A percentile compares a stretch with the other conserved stretches of the same genome.
phyloP scores from a whole-genome alignment of 2,888 invertebrate species.

The Salpingus planirostris region DNA sequence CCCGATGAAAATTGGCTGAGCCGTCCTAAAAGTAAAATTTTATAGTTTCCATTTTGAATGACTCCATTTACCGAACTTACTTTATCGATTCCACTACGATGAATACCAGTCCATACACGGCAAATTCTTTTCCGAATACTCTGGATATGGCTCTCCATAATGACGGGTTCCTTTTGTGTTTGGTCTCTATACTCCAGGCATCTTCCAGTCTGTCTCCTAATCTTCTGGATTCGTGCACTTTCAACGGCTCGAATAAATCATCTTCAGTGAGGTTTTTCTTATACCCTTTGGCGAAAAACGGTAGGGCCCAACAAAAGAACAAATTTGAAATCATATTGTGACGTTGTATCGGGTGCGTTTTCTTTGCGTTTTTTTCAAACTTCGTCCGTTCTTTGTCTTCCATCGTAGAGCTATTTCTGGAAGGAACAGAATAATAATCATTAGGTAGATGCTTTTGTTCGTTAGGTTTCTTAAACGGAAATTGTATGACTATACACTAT shows the following conservation, averaged over 20 bases:
- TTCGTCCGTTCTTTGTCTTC: background rate
- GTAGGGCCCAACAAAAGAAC: constrained; percentile 44
- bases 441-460: too few species aligned
- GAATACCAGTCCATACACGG: constrained; percentile 23
- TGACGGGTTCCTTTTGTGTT: constrained; percentile 22
- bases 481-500: too few species aligned
- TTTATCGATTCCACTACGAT: constrained; percentile 28
- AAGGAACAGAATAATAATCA: too few species aligned
- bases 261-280: constrained; percentile 42
- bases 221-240: constrained; percentile 39
- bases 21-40: too few species aligned
- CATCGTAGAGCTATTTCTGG: too few species aligned
- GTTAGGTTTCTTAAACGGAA: too few species aligned
- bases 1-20: constrained; percentile 21
- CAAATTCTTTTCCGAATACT: constrained; percentile 27
- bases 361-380: constrained; percentile 9
- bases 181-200: constrained; percentile 29
- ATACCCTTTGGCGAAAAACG: constrained; percentile 43
- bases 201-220: constrained; percentile 42
- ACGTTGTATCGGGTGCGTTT: constrained; percentile 21
- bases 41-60: constrained; percentile 7
- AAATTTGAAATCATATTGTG: constrained; percentile 24
- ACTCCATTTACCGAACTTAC: constrained; percentile 14
- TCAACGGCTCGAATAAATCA: constrained; percentile 44
- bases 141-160: constrained; percentile 27